Conservation (phyloP, 1,140 invertebrate species). For the Cardiocondyla obscurior region DNA sequence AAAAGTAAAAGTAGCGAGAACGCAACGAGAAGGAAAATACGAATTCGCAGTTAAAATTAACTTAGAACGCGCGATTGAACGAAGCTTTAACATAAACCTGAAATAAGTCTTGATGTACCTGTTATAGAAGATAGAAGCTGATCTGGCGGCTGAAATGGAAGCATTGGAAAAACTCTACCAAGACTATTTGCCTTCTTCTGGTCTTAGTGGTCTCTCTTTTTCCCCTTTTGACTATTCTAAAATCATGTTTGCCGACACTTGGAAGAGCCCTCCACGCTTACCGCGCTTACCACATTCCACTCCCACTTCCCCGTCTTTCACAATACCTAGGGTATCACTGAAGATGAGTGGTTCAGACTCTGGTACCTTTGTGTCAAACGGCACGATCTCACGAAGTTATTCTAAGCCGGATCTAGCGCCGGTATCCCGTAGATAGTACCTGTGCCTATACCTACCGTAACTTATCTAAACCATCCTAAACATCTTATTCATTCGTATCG, state of each 20-base stretch:
- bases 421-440: conserved; percentile 74
- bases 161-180: conserved; percentile 80
- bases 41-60: conserved; percentile 10
- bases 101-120: conserved; percentile 75
- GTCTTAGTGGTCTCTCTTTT: conserved; percentile 78
- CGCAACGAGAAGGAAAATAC: not conserved
- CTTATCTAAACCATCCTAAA: conserved; percentile 21
- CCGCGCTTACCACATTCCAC: conserved; percentile 72
- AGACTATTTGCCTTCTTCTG: conserved; percentile 78
- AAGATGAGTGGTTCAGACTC: conserved; percentile 74
- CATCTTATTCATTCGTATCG: not conserved
- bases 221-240: conserved; percentile 75
- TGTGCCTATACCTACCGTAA: too few relatives aligned
- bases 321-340: conserved; percentile 79
- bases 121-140: conserved; percentile 82
- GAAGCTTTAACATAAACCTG: conserved; percentile 37
- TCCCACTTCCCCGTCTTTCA: conserved; percentile 78
- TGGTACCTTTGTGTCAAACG: conserved; percentile 71
- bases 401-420: conserved; percentile 71
- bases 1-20: not conserved
- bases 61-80: not conserved
- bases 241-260: conserved; percentile 69
- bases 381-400: conserved; percentile 75
- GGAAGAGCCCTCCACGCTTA: conserved; percentile 72
- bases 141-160: conserved; percentile 80